These are phyloP conservation scores for Malurus splendens DNA, from an alignment of 2,797 vertebrate genomes.

Conservation along the genomic window DNA sequence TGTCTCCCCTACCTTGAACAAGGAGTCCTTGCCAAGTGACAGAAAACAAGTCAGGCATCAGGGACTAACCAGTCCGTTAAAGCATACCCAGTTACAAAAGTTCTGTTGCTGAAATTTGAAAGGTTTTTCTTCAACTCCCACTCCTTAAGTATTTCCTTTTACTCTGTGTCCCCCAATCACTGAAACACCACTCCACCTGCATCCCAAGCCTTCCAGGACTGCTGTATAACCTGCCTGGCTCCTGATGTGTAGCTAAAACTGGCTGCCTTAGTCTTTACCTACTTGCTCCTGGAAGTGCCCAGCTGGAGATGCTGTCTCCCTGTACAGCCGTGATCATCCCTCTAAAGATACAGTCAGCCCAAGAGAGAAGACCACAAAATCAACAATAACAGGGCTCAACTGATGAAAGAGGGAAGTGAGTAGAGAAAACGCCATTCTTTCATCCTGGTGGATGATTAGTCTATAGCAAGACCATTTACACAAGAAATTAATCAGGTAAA, in stretches of 20 bases:
- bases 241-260: background rate
- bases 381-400: background rate
- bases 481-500: background rate
- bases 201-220: background rate
- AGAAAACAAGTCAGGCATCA: background rate
- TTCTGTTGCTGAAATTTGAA: background rate
- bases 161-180: background rate
- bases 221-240: background rate
- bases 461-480: background rate
- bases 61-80: background rate
- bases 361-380: background rate
- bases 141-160: background rate
- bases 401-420: background rate
- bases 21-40: accelerated
- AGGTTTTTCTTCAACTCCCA: background rate
- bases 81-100: accelerated
- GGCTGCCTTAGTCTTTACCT: background rate
- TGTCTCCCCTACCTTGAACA: accelerated
- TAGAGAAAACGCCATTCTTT: background rate
- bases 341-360: background rate
- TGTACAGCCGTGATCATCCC: background rate
- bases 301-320: background rate
- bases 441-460: background rate
- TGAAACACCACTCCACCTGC: background rate
- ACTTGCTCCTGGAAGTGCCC: background rate